Base-by-base conservation (phyloP, 1,140 invertebrate species). In the Melipona quadrifasciata region DNA sequence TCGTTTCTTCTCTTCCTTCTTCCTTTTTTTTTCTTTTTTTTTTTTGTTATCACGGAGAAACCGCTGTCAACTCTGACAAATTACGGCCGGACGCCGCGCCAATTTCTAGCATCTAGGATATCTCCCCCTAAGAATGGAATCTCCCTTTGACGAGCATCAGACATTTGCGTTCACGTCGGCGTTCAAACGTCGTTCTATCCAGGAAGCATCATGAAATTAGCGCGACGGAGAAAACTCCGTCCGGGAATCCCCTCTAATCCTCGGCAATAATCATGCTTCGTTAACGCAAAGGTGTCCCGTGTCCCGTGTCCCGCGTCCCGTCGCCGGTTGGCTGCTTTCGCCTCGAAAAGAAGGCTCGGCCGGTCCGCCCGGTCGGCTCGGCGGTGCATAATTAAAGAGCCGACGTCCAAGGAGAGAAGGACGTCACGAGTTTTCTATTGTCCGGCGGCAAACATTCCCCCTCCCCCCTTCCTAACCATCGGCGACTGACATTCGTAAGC, bases 31-130 rank as follows among this genome's bases (percentile, higher is more conserved):
- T 67, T 21, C 8, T 57, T 19, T 19, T n/a, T 55, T 76, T 82
- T 80, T 89, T 87, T 86, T 68, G 85, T 87, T 84, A 85, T 88
- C 87, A 67, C 80, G 64, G 76, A 58, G 82, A 84, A 88, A 80
- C 87, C 87, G 70, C 83, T 79, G 87, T 88, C 86, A 88, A 88
- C 87, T 34, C 78, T 88, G 87, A 88, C 87, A 88, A 88, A 88
- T 88, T 88, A 68, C 72, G 47, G 82, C 64, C 39, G 84, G 53
- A 82, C 84, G 68, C 68, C 82, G 67, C 75, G 79, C 16, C 31
- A 21, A 47, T 75, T 88, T 85, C 86, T 84, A 24, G 67, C 82
- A 88, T 88, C 74, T 47, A 47, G 86, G 87, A 82, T 88, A 88
- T 88, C 39, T 47, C 6, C 8, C 6, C 39, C 0, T 10, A 47